Base-by-base conservation (phyloP, 1,140 invertebrate species). In the Wiebesia pumilae region DNA sequence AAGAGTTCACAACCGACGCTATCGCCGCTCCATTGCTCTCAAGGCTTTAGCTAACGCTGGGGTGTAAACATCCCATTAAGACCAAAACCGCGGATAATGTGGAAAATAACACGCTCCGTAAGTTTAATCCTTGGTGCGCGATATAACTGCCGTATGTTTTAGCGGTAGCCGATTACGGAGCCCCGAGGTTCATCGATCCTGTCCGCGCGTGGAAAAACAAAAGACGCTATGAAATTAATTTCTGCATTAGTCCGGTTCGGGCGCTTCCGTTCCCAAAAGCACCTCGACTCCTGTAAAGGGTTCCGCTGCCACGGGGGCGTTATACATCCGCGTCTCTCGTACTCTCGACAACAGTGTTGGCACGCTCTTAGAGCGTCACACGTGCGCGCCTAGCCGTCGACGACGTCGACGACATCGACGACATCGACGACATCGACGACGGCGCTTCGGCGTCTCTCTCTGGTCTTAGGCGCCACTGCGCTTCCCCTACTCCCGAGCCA, bases 391-490 rank as follows among this genome's bases (percentile, higher is more conserved):
- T 12, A 33, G 40, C 24, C 75, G 83, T 43, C 82, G 82, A 19
- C n/a, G 30, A n/a, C 35, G 47, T 58, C 47, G 71, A 12, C 19
- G 82, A 7, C 43, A 14, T 47, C 43, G 43, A 14, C 71, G n/a
- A 54, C 73, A 30, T 35, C 73, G 54, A 24, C 58, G 80, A 51
- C 47, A 43, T n/a, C 81, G 21, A 6, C 75, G n/a, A 58, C 71
- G 38, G 79, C 14, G 69, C n/a, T 62, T 87, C 51, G 89, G 89
- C 90, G 90, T 90, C 88, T 89, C 87, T 86, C 33, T n/a, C n/a
- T n/a, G n/a, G 90, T 88, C 87, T 87, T 87, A 90, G 90, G 90
- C 91, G 91, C 90, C 91, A 91, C 87, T 88, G 85, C 24, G 33
- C 88, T 78, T 62, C 87, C 85, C 81, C 88, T 85, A 75, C 84